A percentile compares a stretch with the other conserved stretches of the same genome.
Conservation (phyloP, 2,113 vertebrate genomes). For the Gobius niger region DNA sequence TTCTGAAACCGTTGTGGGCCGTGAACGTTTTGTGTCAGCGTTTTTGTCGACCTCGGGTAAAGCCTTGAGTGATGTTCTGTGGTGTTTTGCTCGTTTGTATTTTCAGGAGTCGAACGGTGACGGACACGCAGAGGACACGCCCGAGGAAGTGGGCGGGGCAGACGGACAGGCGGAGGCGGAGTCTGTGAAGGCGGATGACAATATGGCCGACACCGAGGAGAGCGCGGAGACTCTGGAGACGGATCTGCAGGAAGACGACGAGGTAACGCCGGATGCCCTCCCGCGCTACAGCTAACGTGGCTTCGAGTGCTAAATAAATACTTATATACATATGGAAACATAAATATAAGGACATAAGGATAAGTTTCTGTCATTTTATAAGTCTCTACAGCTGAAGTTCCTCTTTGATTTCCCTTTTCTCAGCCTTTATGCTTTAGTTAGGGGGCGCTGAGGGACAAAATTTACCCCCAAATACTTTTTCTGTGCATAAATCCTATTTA, state of each 20-base stretch:
- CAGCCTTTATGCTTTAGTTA: too few relatives aligned
- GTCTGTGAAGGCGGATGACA: conserved; percentile 13
- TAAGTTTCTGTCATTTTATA: too few relatives aligned
- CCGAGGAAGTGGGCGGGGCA: neutral
- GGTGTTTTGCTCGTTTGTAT: neutral
- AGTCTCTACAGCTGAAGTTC: too few relatives aligned
- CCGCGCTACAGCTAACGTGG: neutral
- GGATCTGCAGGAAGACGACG: conserved; percentile 34
- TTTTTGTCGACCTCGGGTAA: neutral
- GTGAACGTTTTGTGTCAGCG: too few relatives aligned
- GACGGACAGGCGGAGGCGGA: conserved; percentile 13
- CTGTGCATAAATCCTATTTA: too few relatives aligned
- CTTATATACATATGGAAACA: too few relatives aligned
- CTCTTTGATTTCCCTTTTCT: too few relatives aligned
- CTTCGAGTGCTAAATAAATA: too few relatives aligned
- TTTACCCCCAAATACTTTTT: too few relatives aligned
- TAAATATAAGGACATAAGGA: too few relatives aligned
- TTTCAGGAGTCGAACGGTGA: conserved; percentile 20
- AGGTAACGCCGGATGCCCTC: neutral
- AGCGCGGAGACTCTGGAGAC: conserved; percentile 29
- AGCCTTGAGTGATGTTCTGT: neutral
- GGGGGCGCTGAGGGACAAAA: too few relatives aligned
- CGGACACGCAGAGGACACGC: neutral
- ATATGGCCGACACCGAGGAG: conserved; percentile 3
- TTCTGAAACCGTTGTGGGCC: too few relatives aligned